Evolutionary conservation across 1,140 invertebrate species (phyloP).

Genomic region (Rhynchophorus ferrugineus): DNA sequence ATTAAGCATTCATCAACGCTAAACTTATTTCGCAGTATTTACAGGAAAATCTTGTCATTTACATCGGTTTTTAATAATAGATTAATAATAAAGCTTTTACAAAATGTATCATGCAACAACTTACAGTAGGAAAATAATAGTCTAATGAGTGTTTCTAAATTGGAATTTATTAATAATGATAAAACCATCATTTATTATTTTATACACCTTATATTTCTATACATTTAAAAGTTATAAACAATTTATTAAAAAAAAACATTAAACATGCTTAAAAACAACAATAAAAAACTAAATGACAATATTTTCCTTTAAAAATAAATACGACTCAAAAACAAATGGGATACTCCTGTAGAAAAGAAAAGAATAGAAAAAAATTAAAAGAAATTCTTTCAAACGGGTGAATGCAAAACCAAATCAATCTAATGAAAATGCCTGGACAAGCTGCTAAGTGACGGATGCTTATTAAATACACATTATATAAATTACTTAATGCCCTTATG

Average conservation of each 20-base stretch:
- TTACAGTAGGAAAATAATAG: slow-evolving; percentile 6
- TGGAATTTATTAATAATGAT: slow-evolving; percentile 1
- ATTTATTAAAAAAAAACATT: slow-evolving; percentile 1
- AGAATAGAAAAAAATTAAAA: neutral
- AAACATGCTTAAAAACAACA: neutral
- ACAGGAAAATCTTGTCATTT: slow-evolving; percentile 8
- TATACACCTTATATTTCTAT: neutral
- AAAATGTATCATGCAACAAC: neutral
- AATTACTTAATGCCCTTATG: neutral
- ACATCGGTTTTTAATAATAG: neutral
- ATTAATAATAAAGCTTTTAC: too few species aligned
- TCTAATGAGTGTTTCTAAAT: neutral
- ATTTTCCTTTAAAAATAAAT: neutral
- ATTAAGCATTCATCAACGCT: slow-evolving; percentile 17
- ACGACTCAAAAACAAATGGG: neutral
- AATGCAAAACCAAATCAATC: slow-evolving; percentile 8
- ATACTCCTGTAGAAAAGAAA: neutral
- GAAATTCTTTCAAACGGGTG: neutral
- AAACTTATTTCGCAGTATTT: neutral
- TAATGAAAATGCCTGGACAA: slow-evolving; percentile 10
- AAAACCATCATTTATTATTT: slow-evolving; percentile 1
- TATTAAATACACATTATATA: slow-evolving; percentile 5
- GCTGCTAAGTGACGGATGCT: neutral
- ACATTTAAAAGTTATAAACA: slow-evolving; percentile 3
- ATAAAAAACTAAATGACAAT: slow-evolving; percentile 3